Evolutionary conservation across 1,140 invertebrate species (phyloP).

Genomic region (Colletes latitarsis): DNA sequence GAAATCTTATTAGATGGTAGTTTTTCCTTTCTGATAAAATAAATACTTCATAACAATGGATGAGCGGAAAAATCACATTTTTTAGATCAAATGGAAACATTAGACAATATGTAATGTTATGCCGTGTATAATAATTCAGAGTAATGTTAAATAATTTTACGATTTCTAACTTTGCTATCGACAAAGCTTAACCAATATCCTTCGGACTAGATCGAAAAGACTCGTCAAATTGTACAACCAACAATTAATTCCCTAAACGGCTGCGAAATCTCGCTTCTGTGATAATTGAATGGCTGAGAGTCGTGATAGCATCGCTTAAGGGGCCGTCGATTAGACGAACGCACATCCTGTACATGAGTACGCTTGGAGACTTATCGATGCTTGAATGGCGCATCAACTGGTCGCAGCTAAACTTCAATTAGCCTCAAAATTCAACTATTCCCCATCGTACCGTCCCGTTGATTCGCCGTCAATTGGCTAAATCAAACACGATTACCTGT

Average conservation of each 20-base stretch:
- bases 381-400: not conserved
- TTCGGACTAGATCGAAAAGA: no score
- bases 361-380: not conserved
- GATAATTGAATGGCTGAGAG: slow-evolving; percentile 44
- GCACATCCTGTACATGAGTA: not conserved
- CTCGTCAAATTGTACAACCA: not conserved
- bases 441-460: slow-evolving; percentile 17
- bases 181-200: no score
- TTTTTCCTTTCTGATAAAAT: no score
- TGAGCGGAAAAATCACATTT: no score
- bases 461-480: slow-evolving; percentile 36
- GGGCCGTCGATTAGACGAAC: slow-evolving; percentile 1
- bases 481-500: slow-evolving; percentile 42
- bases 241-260: slow-evolving; percentile 48
- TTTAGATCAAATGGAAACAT: no score
- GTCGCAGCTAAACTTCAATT: slow-evolving; percentile 6
- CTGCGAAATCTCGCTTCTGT: slow-evolving; percentile 23
- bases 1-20: no score
- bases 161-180: no score
- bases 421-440: slow-evolving; percentile 23
- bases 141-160: no score
- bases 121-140: no score
- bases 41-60: no score
- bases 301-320: slow-evolving; percentile 7
- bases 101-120: no score